Base-by-base conservation (phyloP, 2,797 vertebrate genomes). In the Siniperca scherzeri region DNA sequence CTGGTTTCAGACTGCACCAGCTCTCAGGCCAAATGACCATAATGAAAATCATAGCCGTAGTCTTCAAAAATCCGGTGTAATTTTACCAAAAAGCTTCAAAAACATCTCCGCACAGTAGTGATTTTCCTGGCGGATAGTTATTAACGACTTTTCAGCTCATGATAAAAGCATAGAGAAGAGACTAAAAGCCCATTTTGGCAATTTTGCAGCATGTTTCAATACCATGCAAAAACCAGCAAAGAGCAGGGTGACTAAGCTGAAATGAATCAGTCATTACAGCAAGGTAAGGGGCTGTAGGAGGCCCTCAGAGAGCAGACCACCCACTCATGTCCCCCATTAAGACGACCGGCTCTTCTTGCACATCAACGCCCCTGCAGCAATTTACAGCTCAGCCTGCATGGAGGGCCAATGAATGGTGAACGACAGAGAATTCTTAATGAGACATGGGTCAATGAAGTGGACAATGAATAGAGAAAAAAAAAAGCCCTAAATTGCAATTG, bases 291-390 rank as follows among this genome's bases (percentile, higher is more conserved):
- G 61, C 84, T 83, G 80, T 80, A 70, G 81, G 77, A 53, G 79
- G 59, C 84, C 76, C 77, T 83, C 83, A 27, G 76, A 82, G 85
- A 19, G 72, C 74, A 78, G 89, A 88, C 92, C 89, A 88, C 91
- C 92, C 91, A 92, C 93, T 91, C 91, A 78, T 57, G 83, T 84
- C 85, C 82, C 82, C 88, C 78, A 92, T 93, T 91, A 91, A 87
- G 84, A 78, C 60, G 40, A 59, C 74, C 30, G 1, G 70, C 69
- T 87, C 70, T 71, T 90, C 85, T 71, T 64, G 81, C 77, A 78
- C 88, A 87, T 87, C 88, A 90, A 85, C 89, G 60, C 85, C 91
- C 87, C 85, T 81, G 87, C 81, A 88, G 88, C 85, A 89, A 83
- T 91, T 89, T 83, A 90, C 74, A 66, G 85, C 80, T 85, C 81